These are phyloP conservation scores for Hylyphantes graminicola DNA, from an alignment of 1,140 invertebrate species.

Conservation along the genomic window DNA sequence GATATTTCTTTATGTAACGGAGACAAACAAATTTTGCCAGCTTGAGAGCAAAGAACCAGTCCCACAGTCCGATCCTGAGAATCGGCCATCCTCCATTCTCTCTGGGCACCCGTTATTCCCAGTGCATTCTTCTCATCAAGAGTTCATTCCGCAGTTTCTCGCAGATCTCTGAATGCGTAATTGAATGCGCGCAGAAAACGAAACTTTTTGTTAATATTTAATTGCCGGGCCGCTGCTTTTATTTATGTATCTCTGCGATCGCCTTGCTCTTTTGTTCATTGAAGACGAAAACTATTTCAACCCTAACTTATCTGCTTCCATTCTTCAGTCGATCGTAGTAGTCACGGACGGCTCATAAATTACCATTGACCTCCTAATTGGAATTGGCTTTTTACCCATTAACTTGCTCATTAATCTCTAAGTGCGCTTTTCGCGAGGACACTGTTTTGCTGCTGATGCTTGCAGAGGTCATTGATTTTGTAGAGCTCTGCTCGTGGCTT, in stretches of 20 bases:
- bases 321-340: slow-evolving; percentile 33
- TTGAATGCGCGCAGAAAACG: no score
- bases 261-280: slow-evolving; percentile 32
- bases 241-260: slow-evolving; percentile 31
- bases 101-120: neutral
- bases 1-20: no score
- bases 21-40: no score
- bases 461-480: slow-evolving; percentile 59
- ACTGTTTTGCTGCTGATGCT: slow-evolving; percentile 1
- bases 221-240: neutral
- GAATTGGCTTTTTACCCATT: slow-evolving; percentile 56
- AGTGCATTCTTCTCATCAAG: neutral
- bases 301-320: slow-evolving; percentile 40
- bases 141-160: neutral
- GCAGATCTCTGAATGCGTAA: no score
- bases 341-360: slow-evolving; percentile 58
- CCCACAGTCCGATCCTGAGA: no score
- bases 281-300: slow-evolving; percentile 4
- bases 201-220: no score
- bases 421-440: slow-evolving; percentile 49
- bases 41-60: no score
- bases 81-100: neutral
- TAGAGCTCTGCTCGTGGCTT: slow-evolving; percentile 22
- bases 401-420: slow-evolving; percentile 59
- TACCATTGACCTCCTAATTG: slow-evolving; percentile 60